These are phyloP conservation scores for Acanthopagrus latus DNA, from an alignment of 2,797 vertebrate species.

Conservation along the genomic window DNA sequence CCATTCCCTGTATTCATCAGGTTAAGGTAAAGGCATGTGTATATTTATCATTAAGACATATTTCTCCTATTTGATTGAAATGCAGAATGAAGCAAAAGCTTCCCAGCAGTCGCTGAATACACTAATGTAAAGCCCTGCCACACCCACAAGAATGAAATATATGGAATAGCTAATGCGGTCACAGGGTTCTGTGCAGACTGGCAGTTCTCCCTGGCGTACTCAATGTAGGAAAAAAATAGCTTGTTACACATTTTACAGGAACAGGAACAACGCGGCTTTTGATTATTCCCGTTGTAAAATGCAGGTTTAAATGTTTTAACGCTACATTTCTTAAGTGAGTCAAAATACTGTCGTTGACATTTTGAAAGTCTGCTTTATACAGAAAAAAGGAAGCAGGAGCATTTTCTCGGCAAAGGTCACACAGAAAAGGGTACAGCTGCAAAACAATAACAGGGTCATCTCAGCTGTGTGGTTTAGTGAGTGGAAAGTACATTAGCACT, in stretches of 20 bases:
- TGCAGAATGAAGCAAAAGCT: slow-evolving; percentile 1
- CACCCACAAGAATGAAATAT: not conserved
- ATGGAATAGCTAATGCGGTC: not conserved
- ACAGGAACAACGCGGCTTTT: not conserved
- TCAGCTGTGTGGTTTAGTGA: slow-evolving; percentile 22
- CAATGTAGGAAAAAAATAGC: not conserved
- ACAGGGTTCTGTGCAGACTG: not conserved
- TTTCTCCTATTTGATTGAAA: slow-evolving; percentile 12
- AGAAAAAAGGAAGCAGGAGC: slow-evolving; percentile 6
- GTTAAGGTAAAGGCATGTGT: slow-evolving; percentile 19
- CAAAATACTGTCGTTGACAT: slow-evolving; percentile 14
- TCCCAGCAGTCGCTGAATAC: not conserved
- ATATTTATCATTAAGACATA: slow-evolving; percentile 15
- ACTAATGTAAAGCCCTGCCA: not conserved
- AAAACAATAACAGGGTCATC: slow-evolving; percentile 27
- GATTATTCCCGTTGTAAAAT: not conserved
- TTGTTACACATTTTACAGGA: too few relatives aligned
- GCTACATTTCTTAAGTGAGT: not conserved
- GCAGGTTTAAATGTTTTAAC: not conserved
- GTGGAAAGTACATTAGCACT: slow-evolving; percentile 21
- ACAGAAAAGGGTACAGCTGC: slow-evolving; percentile 34
- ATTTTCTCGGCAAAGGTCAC: slow-evolving; percentile 51
- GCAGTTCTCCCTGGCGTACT: not conserved
- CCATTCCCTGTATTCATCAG: slow-evolving; percentile 34
- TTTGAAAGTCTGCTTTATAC: slow-evolving; percentile 25